A percentile compares a stretch with the other conserved stretches of the same genome.
Evolutionary conservation across 2,797 vertebrate species (phyloP).

Genomic region (Myotis pilosus): DNA sequence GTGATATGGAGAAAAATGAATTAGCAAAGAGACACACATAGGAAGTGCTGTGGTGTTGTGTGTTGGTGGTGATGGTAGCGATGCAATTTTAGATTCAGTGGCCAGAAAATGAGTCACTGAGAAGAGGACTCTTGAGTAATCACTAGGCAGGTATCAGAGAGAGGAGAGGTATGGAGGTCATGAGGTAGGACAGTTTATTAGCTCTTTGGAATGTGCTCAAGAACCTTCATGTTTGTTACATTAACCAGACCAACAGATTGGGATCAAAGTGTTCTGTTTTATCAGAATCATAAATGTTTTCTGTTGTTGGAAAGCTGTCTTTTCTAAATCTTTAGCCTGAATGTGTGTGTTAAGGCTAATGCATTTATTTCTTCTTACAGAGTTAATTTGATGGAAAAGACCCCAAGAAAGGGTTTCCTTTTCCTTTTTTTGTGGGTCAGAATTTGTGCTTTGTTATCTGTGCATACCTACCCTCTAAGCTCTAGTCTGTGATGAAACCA

Average conservation of each 20-base stretch:
- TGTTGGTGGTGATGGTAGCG: neutral
- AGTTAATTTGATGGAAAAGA: slow-evolving; percentile 2
- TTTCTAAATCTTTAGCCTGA: neutral
- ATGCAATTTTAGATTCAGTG: neutral
- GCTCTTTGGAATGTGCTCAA: neutral
- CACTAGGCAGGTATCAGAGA: neutral
- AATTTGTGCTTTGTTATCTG: neutral
- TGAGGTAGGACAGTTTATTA: neutral
- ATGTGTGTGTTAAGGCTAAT: neutral
- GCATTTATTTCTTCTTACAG: slow-evolving; percentile 26
- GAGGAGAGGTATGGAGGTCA: neutral
- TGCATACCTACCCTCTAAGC: neutral
- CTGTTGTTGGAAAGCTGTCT: neutral
- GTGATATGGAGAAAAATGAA: neutral
- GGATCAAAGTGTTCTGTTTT: neutral
- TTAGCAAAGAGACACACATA: neutral
- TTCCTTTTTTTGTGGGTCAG: neutral
- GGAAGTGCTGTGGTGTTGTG: neutral
- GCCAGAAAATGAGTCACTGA: neutral
- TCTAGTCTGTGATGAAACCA: neutral
- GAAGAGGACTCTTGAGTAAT: neutral
- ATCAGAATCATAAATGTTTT: slow-evolving; percentile 13
- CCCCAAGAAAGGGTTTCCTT: neutral
- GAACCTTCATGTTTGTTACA: neutral
- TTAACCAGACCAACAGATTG: neutral